phyloP scores from a whole-genome alignment of 2,113 vertebrate genomes.

The Glaucomys volans region DNA sequence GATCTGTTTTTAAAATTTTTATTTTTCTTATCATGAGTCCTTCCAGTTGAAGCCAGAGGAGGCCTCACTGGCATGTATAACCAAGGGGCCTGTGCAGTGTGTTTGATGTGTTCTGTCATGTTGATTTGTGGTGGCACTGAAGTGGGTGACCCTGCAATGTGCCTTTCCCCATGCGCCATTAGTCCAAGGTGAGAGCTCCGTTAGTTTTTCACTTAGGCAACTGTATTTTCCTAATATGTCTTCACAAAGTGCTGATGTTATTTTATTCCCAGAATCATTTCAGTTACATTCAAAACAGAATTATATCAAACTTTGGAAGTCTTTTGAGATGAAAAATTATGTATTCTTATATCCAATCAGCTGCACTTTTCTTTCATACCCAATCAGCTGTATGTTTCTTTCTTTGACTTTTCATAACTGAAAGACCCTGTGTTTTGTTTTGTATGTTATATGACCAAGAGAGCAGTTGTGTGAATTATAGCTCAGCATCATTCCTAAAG shows the following conservation, averaged over 20 bases:
- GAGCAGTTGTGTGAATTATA: constrained; percentile 25
- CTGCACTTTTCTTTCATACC: not conserved
- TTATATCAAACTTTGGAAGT: constrained; percentile 40
- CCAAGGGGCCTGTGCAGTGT: not conserved
- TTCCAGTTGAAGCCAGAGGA: not conserved
- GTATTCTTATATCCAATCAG: constrained; percentile 47
- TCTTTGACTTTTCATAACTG: constrained; percentile 35
- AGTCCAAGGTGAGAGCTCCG: constrained; percentile 37
- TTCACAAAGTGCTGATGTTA: constrained; percentile 27
- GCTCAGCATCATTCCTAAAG: constrained; percentile 25
- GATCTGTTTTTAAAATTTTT: not conserved
- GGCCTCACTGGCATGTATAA: not conserved
- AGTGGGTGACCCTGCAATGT: constrained; percentile 20
- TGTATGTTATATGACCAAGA: constrained; percentile 9
- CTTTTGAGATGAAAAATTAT: constrained; percentile 60
- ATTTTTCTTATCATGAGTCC: not conserved
- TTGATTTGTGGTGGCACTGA: constrained; percentile 4
- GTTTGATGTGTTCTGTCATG: not conserved
- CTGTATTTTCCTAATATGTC: constrained; percentile 57
- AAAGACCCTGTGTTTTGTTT: not conserved
- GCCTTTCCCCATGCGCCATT: constrained; percentile 44
- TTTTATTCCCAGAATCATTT: constrained; percentile 66
- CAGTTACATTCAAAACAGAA: constrained; percentile 48
- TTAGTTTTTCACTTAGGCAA: constrained; percentile 56
- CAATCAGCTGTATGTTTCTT: not conserved